Percentiles rank a stretch among this genome's conserved stretches.
Evolutionary conservation across 1,140 invertebrate genomes (phyloP).

Genomic region (Bombus waltoni): DNA sequence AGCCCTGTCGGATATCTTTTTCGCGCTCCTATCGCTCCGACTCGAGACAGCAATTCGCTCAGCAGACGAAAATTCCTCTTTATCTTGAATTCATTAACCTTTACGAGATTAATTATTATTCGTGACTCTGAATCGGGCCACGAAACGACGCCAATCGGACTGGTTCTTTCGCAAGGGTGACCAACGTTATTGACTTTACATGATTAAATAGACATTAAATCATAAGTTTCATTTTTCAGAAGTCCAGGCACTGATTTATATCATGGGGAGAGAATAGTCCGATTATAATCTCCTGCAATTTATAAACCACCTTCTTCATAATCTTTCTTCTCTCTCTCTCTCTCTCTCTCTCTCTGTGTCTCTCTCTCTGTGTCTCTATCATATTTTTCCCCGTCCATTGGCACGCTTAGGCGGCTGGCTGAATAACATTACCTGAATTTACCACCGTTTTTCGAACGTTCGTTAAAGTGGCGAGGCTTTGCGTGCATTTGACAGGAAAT

Average conservation of each 20-base stretch:
- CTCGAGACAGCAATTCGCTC: neutral
- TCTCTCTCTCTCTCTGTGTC: neutral
- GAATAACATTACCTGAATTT: neutral
- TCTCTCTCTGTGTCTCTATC: neutral
- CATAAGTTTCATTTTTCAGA: conserved; percentile 8
- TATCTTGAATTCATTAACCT: conserved; percentile 48
- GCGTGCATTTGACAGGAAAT: conserved; percentile 54
- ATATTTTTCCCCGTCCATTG: neutral
- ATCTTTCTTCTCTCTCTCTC: neutral
- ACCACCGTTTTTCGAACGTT: neutral
- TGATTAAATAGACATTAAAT: conserved; percentile 27
- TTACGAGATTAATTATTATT: conserved; percentile 40
- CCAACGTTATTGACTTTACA: neutral
- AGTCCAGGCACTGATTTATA: neutral
- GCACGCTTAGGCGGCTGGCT: neutral
- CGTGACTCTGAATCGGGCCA: conserved; percentile 17
- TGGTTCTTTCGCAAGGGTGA: conserved; percentile 41
- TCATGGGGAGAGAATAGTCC: neutral
- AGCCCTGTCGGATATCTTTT: neutral
- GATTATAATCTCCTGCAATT: neutral
- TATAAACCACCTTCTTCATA: neutral
- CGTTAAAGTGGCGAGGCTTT: neutral
- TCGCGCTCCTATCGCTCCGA: neutral
- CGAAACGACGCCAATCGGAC: conserved; percentile 22
- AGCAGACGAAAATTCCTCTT: conserved; percentile 31